Evolutionary conservation across 2,888 invertebrate species (phyloP).

Genomic region (Apodemia mormo): DNA sequence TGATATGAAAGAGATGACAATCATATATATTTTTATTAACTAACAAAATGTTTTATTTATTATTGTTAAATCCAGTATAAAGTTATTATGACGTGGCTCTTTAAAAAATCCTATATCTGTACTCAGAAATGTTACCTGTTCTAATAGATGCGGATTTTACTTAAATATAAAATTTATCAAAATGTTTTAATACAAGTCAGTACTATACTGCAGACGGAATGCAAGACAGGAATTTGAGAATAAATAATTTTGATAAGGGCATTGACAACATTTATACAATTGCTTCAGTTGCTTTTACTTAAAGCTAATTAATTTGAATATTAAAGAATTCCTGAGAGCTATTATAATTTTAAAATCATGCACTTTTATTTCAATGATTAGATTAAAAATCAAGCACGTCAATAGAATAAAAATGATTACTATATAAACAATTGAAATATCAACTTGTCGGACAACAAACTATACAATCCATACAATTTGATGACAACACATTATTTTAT

Average conservation of each 20-base stretch:
- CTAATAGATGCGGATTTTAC: neutral
- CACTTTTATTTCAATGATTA: slow-evolving; percentile 72
- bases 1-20: no score
- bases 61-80: no score
- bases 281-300: slow-evolving; percentile 44
- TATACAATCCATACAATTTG: slow-evolving; percentile 69
- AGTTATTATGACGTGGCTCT: no score
- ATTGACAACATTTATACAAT: slow-evolving; percentile 17
- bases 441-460: slow-evolving; percentile 78
- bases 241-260: slow-evolving; percentile 4
- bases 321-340: slow-evolving; percentile 61
- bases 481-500: slow-evolving; percentile 22
- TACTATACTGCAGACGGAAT: neutral
- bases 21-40: no score
- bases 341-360: slow-evolving; percentile 67
- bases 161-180: neutral
- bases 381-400: slow-evolving; percentile 74
- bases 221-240: neutral
- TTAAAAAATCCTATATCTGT: no score
- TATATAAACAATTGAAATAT: slow-evolving; percentile 78
- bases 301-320: slow-evolving; percentile 57
- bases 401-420: slow-evolving; percentile 77
- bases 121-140: no score
- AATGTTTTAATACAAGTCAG: neutral
- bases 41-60: no score